A percentile compares a stretch with the other conserved stretches of the same genome.
Conservation (phyloP, 2,113 vertebrate species). For the Cygnus atratus region DNA sequence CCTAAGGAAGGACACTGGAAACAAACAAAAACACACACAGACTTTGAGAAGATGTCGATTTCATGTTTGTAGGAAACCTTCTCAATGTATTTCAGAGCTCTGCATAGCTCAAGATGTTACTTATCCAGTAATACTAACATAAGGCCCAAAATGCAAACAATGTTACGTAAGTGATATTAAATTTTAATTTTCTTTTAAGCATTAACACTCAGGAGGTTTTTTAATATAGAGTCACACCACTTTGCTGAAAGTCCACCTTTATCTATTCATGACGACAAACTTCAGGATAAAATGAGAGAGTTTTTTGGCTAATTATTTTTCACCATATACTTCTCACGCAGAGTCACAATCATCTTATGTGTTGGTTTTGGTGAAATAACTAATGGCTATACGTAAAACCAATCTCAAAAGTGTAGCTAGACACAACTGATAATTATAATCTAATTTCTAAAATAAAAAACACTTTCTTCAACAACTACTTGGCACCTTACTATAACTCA, state of each 20-base stretch:
- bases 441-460: neutral
- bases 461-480: neutral
- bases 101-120: neutral
- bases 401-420: neutral
- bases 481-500: neutral
- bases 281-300: neutral
- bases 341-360: neutral
- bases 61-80: too few relatives aligned
- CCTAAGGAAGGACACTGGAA: too few relatives aligned
- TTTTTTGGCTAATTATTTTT: neutral
- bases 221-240: neutral
- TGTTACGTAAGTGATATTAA: neutral
- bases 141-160: neutral
- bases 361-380: neutral
- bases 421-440: neutral
- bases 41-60: too few relatives aligned
- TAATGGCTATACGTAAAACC: neutral
- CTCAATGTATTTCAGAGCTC: too few relatives aligned
- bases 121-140: neutral
- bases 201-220: neutral
- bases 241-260: neutral
- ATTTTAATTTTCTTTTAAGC: neutral
- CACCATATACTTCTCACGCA: neutral
- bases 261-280: neutral
- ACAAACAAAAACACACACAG: too few relatives aligned